Conservation (phyloP, 2,888 invertebrate genomes). For the Metallyticus violacea region DNA sequence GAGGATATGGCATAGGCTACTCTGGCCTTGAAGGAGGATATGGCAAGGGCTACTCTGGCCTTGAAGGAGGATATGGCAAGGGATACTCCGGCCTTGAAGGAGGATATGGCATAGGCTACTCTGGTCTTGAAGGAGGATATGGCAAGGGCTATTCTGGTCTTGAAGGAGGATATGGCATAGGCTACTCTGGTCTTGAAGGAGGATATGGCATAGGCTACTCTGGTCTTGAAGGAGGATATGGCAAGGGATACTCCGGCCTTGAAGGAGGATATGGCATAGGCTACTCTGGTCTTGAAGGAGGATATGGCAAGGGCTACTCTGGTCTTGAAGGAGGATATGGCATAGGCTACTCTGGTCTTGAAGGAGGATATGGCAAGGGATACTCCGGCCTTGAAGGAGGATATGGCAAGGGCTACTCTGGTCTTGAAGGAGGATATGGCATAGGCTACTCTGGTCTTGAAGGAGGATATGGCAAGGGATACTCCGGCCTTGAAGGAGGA, state of each 20-base stretch:
- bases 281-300: no score
- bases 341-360: not conserved
- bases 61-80: not conserved
- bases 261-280: not conserved
- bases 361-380: not conserved
- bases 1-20: not conserved
- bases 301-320: not conserved
- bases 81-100: not conserved
- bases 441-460: no score
- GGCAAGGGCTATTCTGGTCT: not conserved
- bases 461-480: not conserved
- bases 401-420: not conserved
- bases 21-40: not conserved
- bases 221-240: no score
- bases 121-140: not conserved
- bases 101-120: no score
- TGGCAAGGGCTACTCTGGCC: no score
- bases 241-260: not conserved
- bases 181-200: not conserved
- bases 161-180: not conserved
- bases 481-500: not conserved
- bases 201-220: not conserved
- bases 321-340: no score
- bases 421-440: not conserved
- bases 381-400: not conserved